Conservation (phyloP, 2,888 invertebrate species). For the Tanytarsus gracilentus region DNA sequence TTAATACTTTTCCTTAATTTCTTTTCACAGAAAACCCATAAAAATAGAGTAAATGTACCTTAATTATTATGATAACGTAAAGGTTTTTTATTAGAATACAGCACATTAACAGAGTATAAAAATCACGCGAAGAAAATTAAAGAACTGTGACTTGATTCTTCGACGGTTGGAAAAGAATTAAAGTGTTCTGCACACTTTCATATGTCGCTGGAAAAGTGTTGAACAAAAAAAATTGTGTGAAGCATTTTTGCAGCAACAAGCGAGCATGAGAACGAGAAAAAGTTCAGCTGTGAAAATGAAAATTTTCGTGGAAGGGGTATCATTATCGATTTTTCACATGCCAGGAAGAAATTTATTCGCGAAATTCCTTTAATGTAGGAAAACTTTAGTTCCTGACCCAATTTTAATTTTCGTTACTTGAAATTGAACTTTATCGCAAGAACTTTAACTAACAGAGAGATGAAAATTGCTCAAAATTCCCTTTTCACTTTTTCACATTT, state of each 20-base stretch:
- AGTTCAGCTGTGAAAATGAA: background rate
- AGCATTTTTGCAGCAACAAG: background rate
- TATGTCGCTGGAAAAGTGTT: background rate
- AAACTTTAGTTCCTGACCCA: too few relatives aligned
- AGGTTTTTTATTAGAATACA: slow-evolving; percentile 3
- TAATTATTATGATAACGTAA: background rate
- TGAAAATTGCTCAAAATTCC: too few relatives aligned
- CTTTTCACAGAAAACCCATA: background rate
- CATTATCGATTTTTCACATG: slow-evolving; percentile 11
- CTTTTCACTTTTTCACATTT: too few relatives aligned
- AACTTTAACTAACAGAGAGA: too few relatives aligned
- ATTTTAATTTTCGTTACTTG: too few relatives aligned
- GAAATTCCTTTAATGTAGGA: too few relatives aligned
- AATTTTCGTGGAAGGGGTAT: background rate
- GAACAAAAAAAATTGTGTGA: background rate
- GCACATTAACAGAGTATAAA: background rate
- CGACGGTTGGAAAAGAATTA: background rate
- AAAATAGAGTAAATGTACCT: background rate
- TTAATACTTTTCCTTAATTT: background rate
- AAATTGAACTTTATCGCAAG: too few relatives aligned
- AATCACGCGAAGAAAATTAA: background rate
- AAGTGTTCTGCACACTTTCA: background rate
- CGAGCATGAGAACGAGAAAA: background rate
- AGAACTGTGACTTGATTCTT: background rate
- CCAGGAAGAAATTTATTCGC: background rate